Conservation (phyloP, 2,888 invertebrate species). For the Tyria jacobaeae region DNA sequence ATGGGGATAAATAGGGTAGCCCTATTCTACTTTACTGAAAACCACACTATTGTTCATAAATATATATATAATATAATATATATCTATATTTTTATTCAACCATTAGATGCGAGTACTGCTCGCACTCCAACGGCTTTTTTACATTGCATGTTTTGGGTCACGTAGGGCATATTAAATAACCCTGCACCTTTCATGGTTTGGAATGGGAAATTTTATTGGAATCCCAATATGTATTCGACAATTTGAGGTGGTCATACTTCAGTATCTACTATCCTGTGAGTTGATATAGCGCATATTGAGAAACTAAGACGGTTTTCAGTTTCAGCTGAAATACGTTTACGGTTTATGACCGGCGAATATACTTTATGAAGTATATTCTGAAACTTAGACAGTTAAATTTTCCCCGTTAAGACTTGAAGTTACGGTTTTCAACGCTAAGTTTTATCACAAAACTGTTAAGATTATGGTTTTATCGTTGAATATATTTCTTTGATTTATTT, state of each 20-base stretch:
- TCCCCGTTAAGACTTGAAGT: slow-evolving; percentile 47
- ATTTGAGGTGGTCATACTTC: background rate
- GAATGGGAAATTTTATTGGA: too few species aligned
- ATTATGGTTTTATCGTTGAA: slow-evolving; percentile 43
- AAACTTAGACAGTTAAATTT: slow-evolving; percentile 59
- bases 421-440: slow-evolving; percentile 44
- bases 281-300: slow-evolving; percentile 4
- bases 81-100: too few species aligned
- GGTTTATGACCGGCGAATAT: slow-evolving; percentile 21
- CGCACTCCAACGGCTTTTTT: too few species aligned
- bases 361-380: slow-evolving; percentile 23
- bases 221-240: background rate
- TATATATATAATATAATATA: too few species aligned
- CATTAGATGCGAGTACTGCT: too few species aligned
- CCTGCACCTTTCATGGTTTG: too few species aligned
- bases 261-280: background rate
- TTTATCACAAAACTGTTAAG: slow-evolving; percentile 49
- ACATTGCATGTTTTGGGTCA: too few species aligned
- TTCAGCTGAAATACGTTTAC: slow-evolving; percentile 15
- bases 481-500: slow-evolving; percentile 45
- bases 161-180: too few species aligned
- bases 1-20: too few species aligned
- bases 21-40: too few species aligned
- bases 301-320: slow-evolving; percentile 14
- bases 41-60: too few species aligned